Evolutionary conservation across 2,888 invertebrate genomes (phyloP).

Genomic region (Chalcis sispes): DNA sequence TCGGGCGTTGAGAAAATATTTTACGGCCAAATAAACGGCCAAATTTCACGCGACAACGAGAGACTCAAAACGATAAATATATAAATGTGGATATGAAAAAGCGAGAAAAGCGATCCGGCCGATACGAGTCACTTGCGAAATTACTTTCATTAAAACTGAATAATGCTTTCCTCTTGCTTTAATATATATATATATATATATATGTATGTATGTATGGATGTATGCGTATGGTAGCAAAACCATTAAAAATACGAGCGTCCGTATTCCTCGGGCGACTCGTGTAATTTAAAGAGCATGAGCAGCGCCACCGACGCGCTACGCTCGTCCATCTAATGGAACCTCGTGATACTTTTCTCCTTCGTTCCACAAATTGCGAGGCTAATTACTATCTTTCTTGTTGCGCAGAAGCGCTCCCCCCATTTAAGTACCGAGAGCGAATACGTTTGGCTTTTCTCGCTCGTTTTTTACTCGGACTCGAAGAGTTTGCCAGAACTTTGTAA

Average conservation of each 20-base stretch:
- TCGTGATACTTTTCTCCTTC: too few relatives aligned
- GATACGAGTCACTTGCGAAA: not conserved
- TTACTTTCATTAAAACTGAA: too few relatives aligned
- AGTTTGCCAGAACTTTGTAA: not conserved
- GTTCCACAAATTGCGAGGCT: constrained; percentile 20
- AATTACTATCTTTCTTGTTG: constrained; percentile 26
- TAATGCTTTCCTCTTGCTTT: too few relatives aligned
- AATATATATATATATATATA: too few relatives aligned
- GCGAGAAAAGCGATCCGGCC: not conserved
- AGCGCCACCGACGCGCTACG: not conserved
- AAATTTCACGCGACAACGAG: too few relatives aligned
- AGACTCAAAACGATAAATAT: too few relatives aligned
- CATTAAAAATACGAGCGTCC: constrained; percentile 6
- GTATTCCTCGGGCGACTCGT: not conserved
- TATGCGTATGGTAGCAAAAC: not conserved
- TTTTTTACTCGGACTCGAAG: too few relatives aligned
- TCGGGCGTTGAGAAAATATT: too few relatives aligned
- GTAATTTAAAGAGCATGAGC: not conserved
- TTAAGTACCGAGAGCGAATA: too few relatives aligned
- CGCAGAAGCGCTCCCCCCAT: not conserved
- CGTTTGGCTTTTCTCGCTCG: not conserved
- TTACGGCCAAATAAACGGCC: too few relatives aligned
- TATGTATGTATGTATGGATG: too few relatives aligned
- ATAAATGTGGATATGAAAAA: too few relatives aligned
- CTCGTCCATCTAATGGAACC: constrained; percentile 2